phyloP scores from a whole-genome alignment of 2,797 vertebrate genomes.

The Rachycentron canadum region DNA sequence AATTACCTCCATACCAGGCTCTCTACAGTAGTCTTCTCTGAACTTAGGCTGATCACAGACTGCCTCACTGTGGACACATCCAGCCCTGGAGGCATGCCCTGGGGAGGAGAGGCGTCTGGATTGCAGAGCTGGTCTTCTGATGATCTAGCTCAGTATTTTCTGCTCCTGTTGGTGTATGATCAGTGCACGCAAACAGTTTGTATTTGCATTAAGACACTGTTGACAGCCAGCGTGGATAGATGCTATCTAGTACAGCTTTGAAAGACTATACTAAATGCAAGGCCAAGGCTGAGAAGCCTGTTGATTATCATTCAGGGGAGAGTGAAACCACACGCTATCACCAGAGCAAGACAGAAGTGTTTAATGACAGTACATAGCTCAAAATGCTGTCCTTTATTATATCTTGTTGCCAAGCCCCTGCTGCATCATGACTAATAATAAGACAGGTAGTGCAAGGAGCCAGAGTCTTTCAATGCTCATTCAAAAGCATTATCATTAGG shows the following conservation, averaged over 20 bases:
- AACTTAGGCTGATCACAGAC: conserved; percentile 69
- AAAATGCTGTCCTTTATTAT: conserved; percentile 42
- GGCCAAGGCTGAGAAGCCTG: conserved; percentile 30
- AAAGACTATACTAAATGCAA: conserved; percentile 40
- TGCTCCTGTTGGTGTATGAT: conserved; percentile 46
- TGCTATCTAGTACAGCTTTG: conserved; percentile 42
- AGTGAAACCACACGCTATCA: conserved; percentile 41
- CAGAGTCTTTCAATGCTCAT: conserved; percentile 27
- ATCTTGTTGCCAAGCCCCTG: conserved; percentile 20
- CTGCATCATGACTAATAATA: conserved; percentile 43
- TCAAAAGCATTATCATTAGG: conserved; percentile 61
- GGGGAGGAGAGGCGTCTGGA: conserved; percentile 61
- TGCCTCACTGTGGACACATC: conserved; percentile 70
- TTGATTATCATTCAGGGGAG: conserved; percentile 52
- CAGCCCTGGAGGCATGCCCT: conserved; percentile 71
- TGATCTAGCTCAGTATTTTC: conserved; percentile 52
- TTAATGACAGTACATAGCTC: conserved; percentile 54
- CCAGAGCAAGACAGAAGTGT: conserved; percentile 42
- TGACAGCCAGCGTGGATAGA: conserved; percentile 42
- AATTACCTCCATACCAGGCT: conserved; percentile 32
- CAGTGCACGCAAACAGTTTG: conserved; percentile 32
- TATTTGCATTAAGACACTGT: conserved; percentile 51
- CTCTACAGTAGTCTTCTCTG: conserved; percentile 41
- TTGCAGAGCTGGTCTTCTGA: conserved; percentile 59
- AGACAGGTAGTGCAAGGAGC: conserved; percentile 20